Percentiles rank a stretch among this genome's conserved stretches.
phyloP scores from a whole-genome alignment of 2,888 invertebrate genomes.

The Baronia brevicornis region DNA sequence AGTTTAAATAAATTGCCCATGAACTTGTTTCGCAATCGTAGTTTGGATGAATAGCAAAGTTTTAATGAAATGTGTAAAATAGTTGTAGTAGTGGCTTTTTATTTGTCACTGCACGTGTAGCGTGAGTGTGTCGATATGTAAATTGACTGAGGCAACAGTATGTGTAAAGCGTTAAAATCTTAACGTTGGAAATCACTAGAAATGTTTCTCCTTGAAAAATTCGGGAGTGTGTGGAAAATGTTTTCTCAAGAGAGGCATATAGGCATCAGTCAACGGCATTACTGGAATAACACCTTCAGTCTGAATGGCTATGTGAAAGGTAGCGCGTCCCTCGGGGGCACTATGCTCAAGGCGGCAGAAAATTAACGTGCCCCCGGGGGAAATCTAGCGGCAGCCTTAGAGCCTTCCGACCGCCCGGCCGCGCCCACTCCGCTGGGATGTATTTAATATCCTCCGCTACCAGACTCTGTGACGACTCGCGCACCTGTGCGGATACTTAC shows the following conservation, averaged over 20 bases:
- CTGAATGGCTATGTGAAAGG: conserved; percentile 72
- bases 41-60: conserved; percentile 12
- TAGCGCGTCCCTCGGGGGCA: conserved; percentile 77
- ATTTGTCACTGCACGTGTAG: conserved; percentile 11
- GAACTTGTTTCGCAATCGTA: conserved; percentile 7
- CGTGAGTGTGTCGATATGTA: conserved; percentile 13
- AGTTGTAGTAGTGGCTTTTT: conserved; percentile 9
- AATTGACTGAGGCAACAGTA: too few species aligned
- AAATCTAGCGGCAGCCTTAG: conserved; percentile 78
- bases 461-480: conserved; percentile 11
- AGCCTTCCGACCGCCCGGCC: conserved; percentile 40
- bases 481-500: conserved; percentile 12
- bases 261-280: conserved; percentile 63
- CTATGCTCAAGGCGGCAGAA: conserved; percentile 86
- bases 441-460: conserved; percentile 60
- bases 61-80: conserved; percentile 16
- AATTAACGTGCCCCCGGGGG: conserved; percentile 82
- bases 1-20: conserved; percentile 11
- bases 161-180: conserved; percentile 24
- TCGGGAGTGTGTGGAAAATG: conserved; percentile 46
- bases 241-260: conserved; percentile 58
- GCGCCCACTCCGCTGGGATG: conserved; percentile 58
- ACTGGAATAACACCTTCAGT: conserved; percentile 72
- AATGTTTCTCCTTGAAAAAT: too few species aligned
- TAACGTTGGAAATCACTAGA: too few species aligned